phyloP scores from a whole-genome alignment of 2,797 vertebrate genomes.

The Acrossocheilus fasciatus region DNA sequence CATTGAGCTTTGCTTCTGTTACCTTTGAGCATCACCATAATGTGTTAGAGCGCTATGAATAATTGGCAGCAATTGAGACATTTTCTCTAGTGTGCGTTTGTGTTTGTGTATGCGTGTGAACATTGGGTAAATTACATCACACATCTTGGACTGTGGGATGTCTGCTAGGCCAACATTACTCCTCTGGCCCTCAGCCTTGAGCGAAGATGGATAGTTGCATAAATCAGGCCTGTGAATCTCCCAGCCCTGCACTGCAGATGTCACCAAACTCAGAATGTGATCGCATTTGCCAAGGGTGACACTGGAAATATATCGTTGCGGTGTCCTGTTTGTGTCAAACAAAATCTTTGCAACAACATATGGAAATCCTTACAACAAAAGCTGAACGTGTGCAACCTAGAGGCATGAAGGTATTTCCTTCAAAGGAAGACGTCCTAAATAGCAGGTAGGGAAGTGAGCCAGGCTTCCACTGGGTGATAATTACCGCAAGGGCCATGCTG shows the following conservation, averaged over 20 bases:
- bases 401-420: constrained; percentile 20
- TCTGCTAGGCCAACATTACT: constrained; percentile 65
- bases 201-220: constrained; percentile 69
- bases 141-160: constrained; percentile 51
- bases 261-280: constrained; percentile 48
- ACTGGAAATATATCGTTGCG: constrained; percentile 8
- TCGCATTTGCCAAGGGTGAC: constrained; percentile 47
- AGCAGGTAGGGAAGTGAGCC: constrained; percentile 51
- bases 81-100: constrained; percentile 49
- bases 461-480: constrained; percentile 73
- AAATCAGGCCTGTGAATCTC: constrained; percentile 66
- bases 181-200: constrained; percentile 64
- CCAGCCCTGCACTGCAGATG: constrained; percentile 61
- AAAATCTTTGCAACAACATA: constrained; percentile 6
- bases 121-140: constrained; percentile 59
- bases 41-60: constrained; percentile 29
- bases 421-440: constrained; percentile 17
- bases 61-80: constrained; percentile 28
- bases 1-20: constrained; percentile 10
- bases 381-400: background rate
- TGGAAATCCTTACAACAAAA: background rate
- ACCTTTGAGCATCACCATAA: constrained; percentile 25
- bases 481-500: constrained; percentile 72
- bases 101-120: constrained; percentile 42
- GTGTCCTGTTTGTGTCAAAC: constrained; percentile 12